These are phyloP conservation scores for Dromococcyx pavoninus DNA, from an alignment of 2,797 vertebrate species.

Conservation along the genomic window DNA sequence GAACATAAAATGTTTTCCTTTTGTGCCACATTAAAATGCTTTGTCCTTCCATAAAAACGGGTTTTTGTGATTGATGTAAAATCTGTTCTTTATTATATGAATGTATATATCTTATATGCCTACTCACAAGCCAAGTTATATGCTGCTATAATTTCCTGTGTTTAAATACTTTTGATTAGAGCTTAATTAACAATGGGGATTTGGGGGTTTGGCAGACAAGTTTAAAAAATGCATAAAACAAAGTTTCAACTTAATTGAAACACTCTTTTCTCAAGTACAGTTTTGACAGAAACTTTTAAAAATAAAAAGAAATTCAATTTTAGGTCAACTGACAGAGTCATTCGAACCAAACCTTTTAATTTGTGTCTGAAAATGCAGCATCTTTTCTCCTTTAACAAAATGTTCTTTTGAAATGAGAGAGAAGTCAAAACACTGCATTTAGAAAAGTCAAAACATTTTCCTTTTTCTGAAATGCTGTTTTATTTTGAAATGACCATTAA, in stretches of 20 bases:
- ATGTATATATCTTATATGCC: not conserved
- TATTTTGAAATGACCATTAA: not conserved
- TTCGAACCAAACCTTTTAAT: not conserved
- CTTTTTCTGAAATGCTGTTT: not conserved
- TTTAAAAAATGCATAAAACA: not conserved
- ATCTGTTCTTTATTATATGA: not conserved
- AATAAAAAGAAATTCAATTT: not conserved
- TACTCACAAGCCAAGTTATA: not conserved
- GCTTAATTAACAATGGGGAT: not conserved
- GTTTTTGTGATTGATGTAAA: not conserved
- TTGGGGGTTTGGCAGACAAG: not conserved
- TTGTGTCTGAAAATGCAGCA: not conserved
- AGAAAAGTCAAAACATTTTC: not conserved
- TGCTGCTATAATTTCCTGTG: not conserved
- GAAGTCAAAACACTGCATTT: not conserved
- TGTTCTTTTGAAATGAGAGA: not conserved
- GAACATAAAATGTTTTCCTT: not conserved
- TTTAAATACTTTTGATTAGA: not conserved
- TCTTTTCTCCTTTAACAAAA: not conserved
- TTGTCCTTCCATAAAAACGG: not conserved
- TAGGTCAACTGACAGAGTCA: not conserved
- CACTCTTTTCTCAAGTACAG: rapidly evolving
- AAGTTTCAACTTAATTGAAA: not conserved
- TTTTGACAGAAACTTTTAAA: not conserved
- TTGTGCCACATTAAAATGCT: not conserved